Base-by-base conservation (phyloP, 2,113 vertebrate genomes). In the Corvus cornix region DNA sequence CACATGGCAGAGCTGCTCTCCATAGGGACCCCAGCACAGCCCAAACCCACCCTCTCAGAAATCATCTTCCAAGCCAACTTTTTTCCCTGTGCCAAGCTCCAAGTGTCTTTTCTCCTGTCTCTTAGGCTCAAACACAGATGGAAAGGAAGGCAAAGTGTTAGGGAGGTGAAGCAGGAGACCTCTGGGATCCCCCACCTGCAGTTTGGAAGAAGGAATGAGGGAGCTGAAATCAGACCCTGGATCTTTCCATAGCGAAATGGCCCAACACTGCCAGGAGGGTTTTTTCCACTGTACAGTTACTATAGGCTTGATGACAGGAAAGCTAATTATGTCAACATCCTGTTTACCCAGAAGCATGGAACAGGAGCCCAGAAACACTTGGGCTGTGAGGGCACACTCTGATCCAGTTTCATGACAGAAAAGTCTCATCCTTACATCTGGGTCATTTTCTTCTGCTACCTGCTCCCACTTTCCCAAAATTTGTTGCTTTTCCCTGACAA, bases 301-400 rank as follows among this genome's bases (percentile, higher is more conserved):
- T 93, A 33, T 86, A 91, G 78, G 81, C 53, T 60, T 85, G 91
- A 94, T 95, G 94, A 91, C 84, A 94, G 96, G 94, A 97, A 96
- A 89, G 94, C 73, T 95, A 95, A 96, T 95, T 95, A 95, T 96
- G 96, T 88, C 96, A 97, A 95, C 94, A 85, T 96, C 95, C 97
- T 97, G 93, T 95, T 97, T 94, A 95, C 87, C 60, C 73, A 1
- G n/a, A 51, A 93, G 60, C 3, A 0, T 64, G 90, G 76, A 94
- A 81, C 44, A 9, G 48, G 72, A 91, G 75, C 91, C 58, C 33
- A 74, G 78, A 80, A 35, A 55, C 13, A 26, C 78, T 91, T 59
- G 82, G 64, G 89, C 37, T 66, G 16, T 78, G 79, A 78, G 72
- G 87, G 75, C 87, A 80, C 31, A 4, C 55, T 85, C 51, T 31